phyloP scores from a whole-genome alignment of 2,888 invertebrate species.

The Cactoblastis cactorum region DNA sequence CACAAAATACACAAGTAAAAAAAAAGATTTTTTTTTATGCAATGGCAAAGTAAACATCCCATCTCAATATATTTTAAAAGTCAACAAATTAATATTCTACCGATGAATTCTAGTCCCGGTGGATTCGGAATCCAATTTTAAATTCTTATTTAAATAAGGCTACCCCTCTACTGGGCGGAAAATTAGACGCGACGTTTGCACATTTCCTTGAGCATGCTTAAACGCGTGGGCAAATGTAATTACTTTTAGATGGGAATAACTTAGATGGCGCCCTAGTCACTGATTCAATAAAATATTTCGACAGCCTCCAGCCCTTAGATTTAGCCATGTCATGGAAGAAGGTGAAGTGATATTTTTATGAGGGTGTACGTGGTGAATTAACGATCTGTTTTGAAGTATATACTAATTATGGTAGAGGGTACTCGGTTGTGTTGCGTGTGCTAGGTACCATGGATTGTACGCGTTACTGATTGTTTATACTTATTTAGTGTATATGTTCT shows the following conservation, averaged over 20 bases:
- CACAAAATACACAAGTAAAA: background rate
- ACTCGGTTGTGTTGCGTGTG: no score
- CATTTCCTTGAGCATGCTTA: constrained; percentile 45
- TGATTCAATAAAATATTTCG: constrained; percentile 51
- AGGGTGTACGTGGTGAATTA: no score
- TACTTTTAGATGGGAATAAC: constrained; percentile 43
- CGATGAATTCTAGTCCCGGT: constrained; percentile 28
- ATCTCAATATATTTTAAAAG: constrained; percentile 23
- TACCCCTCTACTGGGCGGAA: constrained; percentile 32
- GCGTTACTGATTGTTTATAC: no score
- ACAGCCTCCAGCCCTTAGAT: constrained; percentile 6
- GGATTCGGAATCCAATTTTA: constrained; percentile 59
- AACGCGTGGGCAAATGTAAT: constrained; percentile 65
- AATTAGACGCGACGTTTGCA: constrained; percentile 58
- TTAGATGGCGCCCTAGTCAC: constrained; percentile 37
- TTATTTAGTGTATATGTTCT: no score
- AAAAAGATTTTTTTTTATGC: no score
- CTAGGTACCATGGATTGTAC: no score
- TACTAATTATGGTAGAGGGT: no score
- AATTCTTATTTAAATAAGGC: constrained; percentile 58
- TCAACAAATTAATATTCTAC: constrained; percentile 39
- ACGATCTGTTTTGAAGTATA: no score
- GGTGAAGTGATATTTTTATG: background rate
- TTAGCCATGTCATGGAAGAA: background rate
- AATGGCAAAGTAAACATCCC: constrained; percentile 12